Evolutionary conservation across 2,113 vertebrate genomes (phyloP).

Genomic region (Passer domesticus): DNA sequence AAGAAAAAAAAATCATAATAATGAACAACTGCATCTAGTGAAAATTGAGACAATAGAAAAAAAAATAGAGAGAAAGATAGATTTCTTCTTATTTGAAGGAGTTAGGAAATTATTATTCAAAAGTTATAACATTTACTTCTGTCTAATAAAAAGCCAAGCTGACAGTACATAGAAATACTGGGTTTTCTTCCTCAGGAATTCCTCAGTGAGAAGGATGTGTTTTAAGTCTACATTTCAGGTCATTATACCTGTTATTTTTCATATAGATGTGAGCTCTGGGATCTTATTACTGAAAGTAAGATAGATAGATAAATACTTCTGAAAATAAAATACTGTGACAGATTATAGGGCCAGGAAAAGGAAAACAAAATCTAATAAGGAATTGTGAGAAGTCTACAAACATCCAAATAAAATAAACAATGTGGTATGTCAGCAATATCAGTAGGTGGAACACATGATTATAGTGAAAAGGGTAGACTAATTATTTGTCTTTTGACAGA

Average conservation of each 20-base stretch:
- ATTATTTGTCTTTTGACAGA: not conserved
- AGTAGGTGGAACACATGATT: not conserved
- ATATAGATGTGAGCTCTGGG: not conserved
- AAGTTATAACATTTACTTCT: not conserved
- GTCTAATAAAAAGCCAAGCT: not conserved
- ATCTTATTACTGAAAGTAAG: not conserved
- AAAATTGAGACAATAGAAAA: not conserved
- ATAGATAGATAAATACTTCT: not conserved
- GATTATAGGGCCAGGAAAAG: not conserved
- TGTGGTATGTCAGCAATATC: not conserved
- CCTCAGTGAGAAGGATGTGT: not conserved
- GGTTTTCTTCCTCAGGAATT: not conserved
- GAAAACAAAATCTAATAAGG: not conserved
- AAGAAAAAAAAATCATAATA: not conserved
- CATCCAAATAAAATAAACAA: not conserved
- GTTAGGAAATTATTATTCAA: not conserved
- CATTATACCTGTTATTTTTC: not conserved
- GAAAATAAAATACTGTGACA: not conserved
- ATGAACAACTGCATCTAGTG: not conserved
- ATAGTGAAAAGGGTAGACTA: not conserved
- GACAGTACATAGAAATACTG: not conserved
- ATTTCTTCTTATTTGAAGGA: not conserved
- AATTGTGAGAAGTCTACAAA: not conserved
- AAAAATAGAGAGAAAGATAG: accelerated
- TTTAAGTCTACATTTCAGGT: not conserved